Evolutionary conservation across 2,113 vertebrate species (phyloP).

Genomic region (Pontoporia blainvillei): DNA sequence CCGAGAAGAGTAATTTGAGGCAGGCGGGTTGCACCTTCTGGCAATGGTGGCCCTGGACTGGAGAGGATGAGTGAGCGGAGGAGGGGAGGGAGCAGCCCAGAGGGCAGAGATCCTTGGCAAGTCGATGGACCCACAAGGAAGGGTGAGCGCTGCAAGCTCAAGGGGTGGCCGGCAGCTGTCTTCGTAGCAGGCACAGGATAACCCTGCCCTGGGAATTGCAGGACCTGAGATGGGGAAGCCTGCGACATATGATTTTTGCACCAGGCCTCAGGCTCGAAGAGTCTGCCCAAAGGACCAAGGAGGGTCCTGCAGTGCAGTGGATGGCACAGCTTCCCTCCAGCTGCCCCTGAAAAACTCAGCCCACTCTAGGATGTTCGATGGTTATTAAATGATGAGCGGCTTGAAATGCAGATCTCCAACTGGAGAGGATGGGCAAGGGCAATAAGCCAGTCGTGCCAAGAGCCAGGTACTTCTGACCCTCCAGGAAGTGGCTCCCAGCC

Average conservation of each 20-base stretch:
- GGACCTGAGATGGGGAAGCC: not conserved
- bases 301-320: not conserved
- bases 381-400: not conserved
- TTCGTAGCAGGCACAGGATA: not conserved
- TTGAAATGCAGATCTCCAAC: not conserved
- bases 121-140: not conserved
- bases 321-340: not conserved
- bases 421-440: not conserved
- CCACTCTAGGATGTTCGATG: not conserved
- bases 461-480: not conserved
- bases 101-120: not conserved
- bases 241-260: not conserved
- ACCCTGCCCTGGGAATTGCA: not conserved
- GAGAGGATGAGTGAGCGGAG: not conserved
- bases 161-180: not conserved
- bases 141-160: not conserved
- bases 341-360: not conserved
- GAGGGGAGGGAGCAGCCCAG: not conserved
- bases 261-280: not conserved
- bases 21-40: not conserved
- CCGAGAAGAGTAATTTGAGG: not conserved
- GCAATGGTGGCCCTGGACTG: not conserved
- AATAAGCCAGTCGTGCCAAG: not conserved
- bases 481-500: not conserved
- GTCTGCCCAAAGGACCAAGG: not conserved